A percentile compares a stretch with the other conserved stretches of the same genome.
These are phyloP conservation scores for Tragelaphus imberbis DNA, from an alignment of 2,113 vertebrate genomes.

Conservation along the genomic window DNA sequence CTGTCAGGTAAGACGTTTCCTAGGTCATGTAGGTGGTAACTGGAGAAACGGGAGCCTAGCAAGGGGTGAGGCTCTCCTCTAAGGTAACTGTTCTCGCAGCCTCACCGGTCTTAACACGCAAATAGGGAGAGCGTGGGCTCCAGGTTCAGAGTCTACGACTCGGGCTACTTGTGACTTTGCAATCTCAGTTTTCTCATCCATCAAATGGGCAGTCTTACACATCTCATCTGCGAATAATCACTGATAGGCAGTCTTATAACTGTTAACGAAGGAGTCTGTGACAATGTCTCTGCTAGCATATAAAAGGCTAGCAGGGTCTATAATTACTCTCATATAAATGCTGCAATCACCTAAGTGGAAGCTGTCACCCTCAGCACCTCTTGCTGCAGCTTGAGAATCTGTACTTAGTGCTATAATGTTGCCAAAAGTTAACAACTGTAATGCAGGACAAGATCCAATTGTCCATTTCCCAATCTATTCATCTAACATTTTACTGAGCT, in stretches of 20 bases:
- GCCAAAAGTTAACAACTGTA: background rate
- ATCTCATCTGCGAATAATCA: background rate
- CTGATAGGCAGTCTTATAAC: background rate
- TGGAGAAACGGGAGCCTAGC: background rate
- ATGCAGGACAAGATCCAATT: background rate
- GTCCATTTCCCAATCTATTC: background rate
- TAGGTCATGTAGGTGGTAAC: rapidly evolving
- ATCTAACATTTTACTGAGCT: background rate
- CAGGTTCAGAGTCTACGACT: background rate
- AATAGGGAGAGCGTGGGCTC: rapidly evolving
- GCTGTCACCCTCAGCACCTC: background rate
- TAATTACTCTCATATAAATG: background rate
- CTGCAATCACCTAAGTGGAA: background rate
- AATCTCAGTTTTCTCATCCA: background rate
- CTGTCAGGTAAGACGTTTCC: background rate
- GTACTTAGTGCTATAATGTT: background rate
- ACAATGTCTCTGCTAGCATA: background rate
- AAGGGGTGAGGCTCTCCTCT: background rate
- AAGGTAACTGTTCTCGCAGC: background rate
- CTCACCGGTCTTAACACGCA: background rate
- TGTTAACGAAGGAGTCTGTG: background rate
- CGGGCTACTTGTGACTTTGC: background rate
- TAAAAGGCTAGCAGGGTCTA: background rate
- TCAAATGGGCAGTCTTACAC: background rate
- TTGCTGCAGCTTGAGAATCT: background rate